These are phyloP conservation scores for Tursiops truncatus DNA, from an alignment of 2,113 vertebrate species.

Conservation along the genomic window DNA sequence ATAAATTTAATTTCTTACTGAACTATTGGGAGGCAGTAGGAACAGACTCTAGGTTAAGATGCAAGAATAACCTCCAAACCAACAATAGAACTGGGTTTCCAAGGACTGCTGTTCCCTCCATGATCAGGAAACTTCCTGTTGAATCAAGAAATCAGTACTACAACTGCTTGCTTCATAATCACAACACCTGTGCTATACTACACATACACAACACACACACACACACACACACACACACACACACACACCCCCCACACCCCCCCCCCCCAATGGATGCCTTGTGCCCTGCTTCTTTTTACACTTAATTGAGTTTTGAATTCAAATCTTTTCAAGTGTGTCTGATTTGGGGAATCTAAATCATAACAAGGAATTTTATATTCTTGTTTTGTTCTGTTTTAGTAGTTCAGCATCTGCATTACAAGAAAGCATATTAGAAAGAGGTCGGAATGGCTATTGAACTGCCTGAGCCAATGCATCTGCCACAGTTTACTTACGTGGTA, in stretches of 20 bases:
- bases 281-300: not conserved
- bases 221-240: not conserved
- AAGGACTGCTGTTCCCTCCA: not conserved
- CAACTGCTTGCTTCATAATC: not conserved
- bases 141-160: not conserved
- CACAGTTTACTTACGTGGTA: not conserved
- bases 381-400: not conserved
- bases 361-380: not conserved
- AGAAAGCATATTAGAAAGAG: not conserved
- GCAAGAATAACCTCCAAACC: not conserved
- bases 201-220: not conserved
- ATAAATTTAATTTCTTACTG: not conserved
- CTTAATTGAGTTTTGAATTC: slow-evolving; percentile 11
- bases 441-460: not conserved
- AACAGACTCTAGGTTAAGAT: not conserved
- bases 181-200: not conserved
- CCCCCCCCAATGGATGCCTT: not conserved
- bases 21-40: not conserved
- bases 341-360: not conserved
- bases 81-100: not conserved
- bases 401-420: not conserved
- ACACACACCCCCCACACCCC: not conserved
- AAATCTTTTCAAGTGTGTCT: not conserved
- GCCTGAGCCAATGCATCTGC: not conserved
- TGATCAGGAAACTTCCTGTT: not conserved